phyloP scores from a whole-genome alignment of 2,888 invertebrate species.

The Barypeithes pellucidus region DNA sequence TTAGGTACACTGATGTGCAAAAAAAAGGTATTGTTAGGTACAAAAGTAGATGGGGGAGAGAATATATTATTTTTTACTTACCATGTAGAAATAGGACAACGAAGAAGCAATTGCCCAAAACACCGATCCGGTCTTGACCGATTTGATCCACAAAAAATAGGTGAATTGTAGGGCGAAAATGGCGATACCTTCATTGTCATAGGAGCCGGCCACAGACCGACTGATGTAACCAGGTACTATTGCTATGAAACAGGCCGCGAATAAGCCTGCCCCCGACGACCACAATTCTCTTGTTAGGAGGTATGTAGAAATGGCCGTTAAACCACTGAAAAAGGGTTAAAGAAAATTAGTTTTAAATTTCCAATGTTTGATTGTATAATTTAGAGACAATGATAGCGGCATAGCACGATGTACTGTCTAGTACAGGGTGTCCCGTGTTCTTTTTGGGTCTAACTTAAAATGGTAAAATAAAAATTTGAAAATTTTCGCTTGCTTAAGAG shows the following conservation, averaged over 20 bases:
- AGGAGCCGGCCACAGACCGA: constrained; percentile 98
- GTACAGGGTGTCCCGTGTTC: no score
- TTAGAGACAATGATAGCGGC: no score
- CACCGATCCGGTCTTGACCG: constrained; percentile 97
- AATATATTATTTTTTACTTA: constrained; percentile 73
- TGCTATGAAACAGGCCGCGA: constrained; percentile 99
- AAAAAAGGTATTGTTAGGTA: no score
- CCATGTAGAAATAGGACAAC: constrained; percentile 99
- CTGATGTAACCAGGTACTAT: constrained; percentile 99
- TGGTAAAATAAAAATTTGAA: no score
- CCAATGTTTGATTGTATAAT: no score
- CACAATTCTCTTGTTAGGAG: constrained; percentile 97
- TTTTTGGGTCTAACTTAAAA: no score
- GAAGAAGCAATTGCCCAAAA: constrained; percentile 97
- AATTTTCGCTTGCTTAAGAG: no score
- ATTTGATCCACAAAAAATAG: constrained; percentile 98
- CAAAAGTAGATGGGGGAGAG: no score
- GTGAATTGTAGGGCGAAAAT: constrained; percentile 99
- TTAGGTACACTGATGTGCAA: no score
- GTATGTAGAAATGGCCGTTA: constrained; percentile 98
- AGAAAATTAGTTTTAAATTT: no score
- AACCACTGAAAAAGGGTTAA: constrained; percentile 80
- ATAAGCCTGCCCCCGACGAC: constrained; percentile 96
- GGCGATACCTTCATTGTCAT: constrained; percentile 99
- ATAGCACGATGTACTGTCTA: no score